Base-by-base conservation (phyloP, 2,888 invertebrate species). In the Euproctis similis region DNA sequence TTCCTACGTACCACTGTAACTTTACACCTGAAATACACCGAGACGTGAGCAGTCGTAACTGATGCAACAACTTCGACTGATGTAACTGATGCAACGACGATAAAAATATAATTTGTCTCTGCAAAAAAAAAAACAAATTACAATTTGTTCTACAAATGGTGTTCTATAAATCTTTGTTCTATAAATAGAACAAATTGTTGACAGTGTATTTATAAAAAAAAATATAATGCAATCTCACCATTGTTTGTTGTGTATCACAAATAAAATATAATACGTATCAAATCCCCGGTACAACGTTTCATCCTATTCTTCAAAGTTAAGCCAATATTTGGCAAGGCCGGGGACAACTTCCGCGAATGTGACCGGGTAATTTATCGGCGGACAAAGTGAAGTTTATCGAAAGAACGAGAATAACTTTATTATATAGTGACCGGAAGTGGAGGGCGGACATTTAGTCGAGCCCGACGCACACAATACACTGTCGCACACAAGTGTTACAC, bases 401-500 rank as follows among this genome's bases (percentile, higher is more conserved):
- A 82, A 80, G 80, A 73, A 76, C 67, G 77, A 61, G 77, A 84
- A 82, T 82, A 81, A 85, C 81, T 84, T 84, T 85, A 84, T 85
- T 85, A 85, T 75, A 76, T 75, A 80, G 70, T 81, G 80, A 82
- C 80, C 84, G 84, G 82, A 84, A 69, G 62, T 61, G 45, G 63
- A 61, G 64, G 60, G 61, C 53, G 57, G 56, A 54, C 48, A 51
- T 41, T 38, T 40, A 39, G 44, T 56, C 45, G 49, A 39, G 44
- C 47, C 38, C 42, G 41, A 43, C 53, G 49, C 30, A 34, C n/a
- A 36, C 18, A 14, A 58, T 63, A 74, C 60, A 37, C 32, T 51
- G 42, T 31, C 7, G 18, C 0, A 33, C 54, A 56, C 26, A 71
- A 60, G 49, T 55, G 39, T 28, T 29, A 9, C 4, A 2, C n/a